Evolutionary conservation across 2,797 vertebrate genomes (phyloP), one percentile per base, ranked within the genome.

Genomic region (Epinephelus malabaricus): DNA sequence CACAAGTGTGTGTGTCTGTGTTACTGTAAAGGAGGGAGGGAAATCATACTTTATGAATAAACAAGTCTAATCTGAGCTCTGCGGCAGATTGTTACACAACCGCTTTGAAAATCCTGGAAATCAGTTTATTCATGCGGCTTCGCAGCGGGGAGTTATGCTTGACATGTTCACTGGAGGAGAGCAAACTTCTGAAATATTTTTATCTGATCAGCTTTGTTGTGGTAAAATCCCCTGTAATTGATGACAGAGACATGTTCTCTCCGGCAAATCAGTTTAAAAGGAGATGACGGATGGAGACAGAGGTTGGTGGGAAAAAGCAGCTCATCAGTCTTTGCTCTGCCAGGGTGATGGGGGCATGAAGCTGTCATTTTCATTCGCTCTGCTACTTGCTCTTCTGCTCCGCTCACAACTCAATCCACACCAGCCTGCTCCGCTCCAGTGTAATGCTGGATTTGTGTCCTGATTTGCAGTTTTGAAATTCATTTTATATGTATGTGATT

Each of bases 121-220:
- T 84, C 79, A 56, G 83, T 89, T 88, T 89, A 78, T 86, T 88
- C 76, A 74, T 73, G 82, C 69, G 6, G 82, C 65, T 73, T 88
- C 73, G 69, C 84, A 85, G 77, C 69, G 54, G 68, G 78, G 47
- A 60, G 73, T 17, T 51, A 75, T 13, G 69, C 69, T 65, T 75
- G 82, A 81, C 78, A 50, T 86, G 86, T 83, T 83, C 86, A 87
- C 73, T 51, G 69, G 82, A 87, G 88, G 87, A 82, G 45, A 82
- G 70, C 76, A 70, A 71, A 76, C 59, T 63, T 76, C 51, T 78
- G 72, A 75, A 30, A 53, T 50, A 80, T 86, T 85, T 84, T 86
- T 78, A 92, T 89, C 81, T 85, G 84, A 86, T 91, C 87, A 83
- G 86, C 84, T 90, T 86, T 89, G 81, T 86, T 88, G 62, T 82